Base-by-base conservation (phyloP, 2,888 invertebrate genomes). In the Lithosia quadra region DNA sequence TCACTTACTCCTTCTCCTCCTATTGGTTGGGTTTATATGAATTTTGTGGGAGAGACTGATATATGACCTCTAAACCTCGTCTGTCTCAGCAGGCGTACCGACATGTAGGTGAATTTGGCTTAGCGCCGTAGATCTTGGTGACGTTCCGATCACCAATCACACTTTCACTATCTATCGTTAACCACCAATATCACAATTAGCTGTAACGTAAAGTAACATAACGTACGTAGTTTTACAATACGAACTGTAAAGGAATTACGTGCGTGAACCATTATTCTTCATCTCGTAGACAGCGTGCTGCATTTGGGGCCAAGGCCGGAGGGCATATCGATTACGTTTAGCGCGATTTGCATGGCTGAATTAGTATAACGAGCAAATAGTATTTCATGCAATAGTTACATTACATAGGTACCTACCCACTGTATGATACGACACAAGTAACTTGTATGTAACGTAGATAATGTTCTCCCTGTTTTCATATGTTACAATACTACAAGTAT, bases 231-330 rank as follows among this genome's bases (percentile, higher is more conserved):
- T 86, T 85, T 84, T 84, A 86, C 81, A 84, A 87, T 84, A 85
- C 81, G 82, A 83, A 83, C 78, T 74, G 73, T 77, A 76, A 76
- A 77, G 79, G 81, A 83, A 83, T 85, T 84, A 82, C 82, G 75
- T 79, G 82, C 74, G 74, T 65, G 74, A 84, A 86, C n/a, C 88
- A 91, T 92, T 84, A 91, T 86, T 91, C 91, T 91, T 91, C 91
- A 91, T 92, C 87, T 86, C 68, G 80, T 68, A 82, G 88, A 87
- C 88, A 87, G 87, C 80, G 75, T 71, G 75, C 74, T 88, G 90
- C 89, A 90, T 92, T 92, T 89, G 89, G 90, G 92, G 92, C 90
- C 93, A 92, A 92, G 92, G 93, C 81, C 80, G 78, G 80, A 83
- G 82, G 86, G 82, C 86, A 86, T 91, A 92, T 92, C 88, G 90